These are phyloP conservation scores for Acipenser transmontanus DNA, from an alignment of 2,797 vertebrate genomes.

Conservation along the genomic window DNA sequence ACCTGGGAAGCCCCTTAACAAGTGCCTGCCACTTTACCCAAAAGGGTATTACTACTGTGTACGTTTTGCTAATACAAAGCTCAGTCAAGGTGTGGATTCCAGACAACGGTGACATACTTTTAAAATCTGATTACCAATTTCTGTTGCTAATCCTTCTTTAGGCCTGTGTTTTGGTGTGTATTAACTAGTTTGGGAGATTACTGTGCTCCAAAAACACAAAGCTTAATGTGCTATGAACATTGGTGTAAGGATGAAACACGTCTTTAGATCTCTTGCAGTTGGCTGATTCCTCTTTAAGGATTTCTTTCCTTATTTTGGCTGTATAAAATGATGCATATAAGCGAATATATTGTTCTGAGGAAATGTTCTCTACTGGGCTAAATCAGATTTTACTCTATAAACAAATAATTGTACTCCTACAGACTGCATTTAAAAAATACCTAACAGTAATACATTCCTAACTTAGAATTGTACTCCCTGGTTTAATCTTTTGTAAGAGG, in stretches of 20 bases:
- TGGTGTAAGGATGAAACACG: conserved; percentile 5
- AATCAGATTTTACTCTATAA: too few relatives aligned
- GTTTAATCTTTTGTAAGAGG: conserved; percentile 13
- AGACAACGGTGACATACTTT: conserved; percentile 23
- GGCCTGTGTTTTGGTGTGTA: conserved; percentile 8
- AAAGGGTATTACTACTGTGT: conserved; percentile 8
- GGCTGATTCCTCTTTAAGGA: conserved; percentile 5
- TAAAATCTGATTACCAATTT: conserved; percentile 5
- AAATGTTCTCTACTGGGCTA: too few relatives aligned
- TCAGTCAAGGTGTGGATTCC: conserved; percentile 13
- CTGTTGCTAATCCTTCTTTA: conserved; percentile 15
- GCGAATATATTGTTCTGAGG: too few relatives aligned
- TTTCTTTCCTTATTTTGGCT: conserved; percentile 14
- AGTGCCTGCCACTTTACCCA: conserved; percentile 27
- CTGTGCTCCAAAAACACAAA: conserved; percentile 10
- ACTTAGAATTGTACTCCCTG: too few relatives aligned
- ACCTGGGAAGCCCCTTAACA: conserved; percentile 31
- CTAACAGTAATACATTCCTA: too few relatives aligned
- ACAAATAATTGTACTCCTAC: too few relatives aligned
- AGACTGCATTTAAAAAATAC: too few relatives aligned
- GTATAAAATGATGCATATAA: conserved; percentile 17
- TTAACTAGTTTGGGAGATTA: conserved; percentile 11
- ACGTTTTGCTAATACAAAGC: conserved; percentile 23
- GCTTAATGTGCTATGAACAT: conserved; percentile 1
- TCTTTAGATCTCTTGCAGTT: conserved; percentile 1